These are phyloP conservation scores for Pelodytes ibericus DNA, from an alignment of 2,797 vertebrate species.

Conservation along the genomic window DNA sequence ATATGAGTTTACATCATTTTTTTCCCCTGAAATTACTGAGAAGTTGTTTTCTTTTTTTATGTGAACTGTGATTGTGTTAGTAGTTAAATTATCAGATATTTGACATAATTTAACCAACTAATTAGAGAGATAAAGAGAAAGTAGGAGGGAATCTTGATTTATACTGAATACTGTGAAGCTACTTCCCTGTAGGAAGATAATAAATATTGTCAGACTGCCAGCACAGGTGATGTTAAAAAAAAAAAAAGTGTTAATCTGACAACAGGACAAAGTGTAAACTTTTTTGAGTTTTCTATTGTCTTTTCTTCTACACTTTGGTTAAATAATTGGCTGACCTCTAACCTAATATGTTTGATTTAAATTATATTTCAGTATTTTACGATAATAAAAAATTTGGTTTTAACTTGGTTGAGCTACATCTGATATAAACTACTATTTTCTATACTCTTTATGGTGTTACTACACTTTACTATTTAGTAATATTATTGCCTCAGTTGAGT, in stretches of 20 bases:
- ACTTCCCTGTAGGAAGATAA: slow-evolving; percentile 12
- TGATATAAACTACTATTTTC: too few relatives aligned
- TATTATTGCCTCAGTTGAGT: too few relatives aligned
- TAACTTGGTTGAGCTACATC: too few relatives aligned
- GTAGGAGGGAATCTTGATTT: slow-evolving; percentile 16
- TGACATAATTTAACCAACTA: slow-evolving; percentile 50
- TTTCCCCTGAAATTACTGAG: not conserved
- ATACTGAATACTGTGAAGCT: slow-evolving; percentile 3
- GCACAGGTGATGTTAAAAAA: slow-evolving; percentile 6
- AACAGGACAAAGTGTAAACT: not conserved
- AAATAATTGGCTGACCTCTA: too few relatives aligned
- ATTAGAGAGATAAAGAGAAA: slow-evolving; percentile 33
- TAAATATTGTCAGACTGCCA: slow-evolving; percentile 33
- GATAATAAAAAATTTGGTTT: too few relatives aligned
- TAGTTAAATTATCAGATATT: slow-evolving; percentile 28
- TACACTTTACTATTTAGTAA: too few relatives aligned
- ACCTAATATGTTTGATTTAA: too few relatives aligned
- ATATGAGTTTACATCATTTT: slow-evolving; percentile 14
- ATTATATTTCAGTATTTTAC: too few relatives aligned
- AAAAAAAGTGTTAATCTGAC: too few relatives aligned
- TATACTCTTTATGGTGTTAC: too few relatives aligned
- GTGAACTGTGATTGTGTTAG: slow-evolving; percentile 19
- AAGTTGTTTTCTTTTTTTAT: not conserved
- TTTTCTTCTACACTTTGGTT: too few relatives aligned
- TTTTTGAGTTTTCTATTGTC: not conserved